Base-by-base conservation (phyloP, 2,113 vertebrate species). In the Telmatochromis sp. region DNA sequence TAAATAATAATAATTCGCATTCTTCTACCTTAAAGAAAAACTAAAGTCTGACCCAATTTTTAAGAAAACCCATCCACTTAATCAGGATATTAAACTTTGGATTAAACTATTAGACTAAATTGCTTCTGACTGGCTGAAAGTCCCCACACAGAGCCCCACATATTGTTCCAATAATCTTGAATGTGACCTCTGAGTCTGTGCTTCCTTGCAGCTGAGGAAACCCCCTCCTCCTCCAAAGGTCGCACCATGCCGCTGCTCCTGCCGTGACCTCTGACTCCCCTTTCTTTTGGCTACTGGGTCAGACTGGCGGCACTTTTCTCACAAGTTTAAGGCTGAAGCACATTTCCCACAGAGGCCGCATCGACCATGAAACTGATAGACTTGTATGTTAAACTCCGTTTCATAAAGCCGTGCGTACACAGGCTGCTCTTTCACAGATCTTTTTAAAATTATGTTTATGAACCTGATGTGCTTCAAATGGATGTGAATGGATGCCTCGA, bases 141-240 rank as follows among this genome's bases (percentile, higher is more conserved):
- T 42, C 70, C 37, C 26, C 26, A 49, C 57, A 9, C 31, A 78
- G 55, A 90, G 21, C 9, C 13, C 19, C 86, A 79, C 86, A 90
- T 88, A 82, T 88, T 90, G 86, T 84, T 93, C 79, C 49, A 68
- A 90, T 91, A 63, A 81, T 75, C 89, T 80, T 75, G 14, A 83
- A 75, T 19, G 14, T 91, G 91, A 91, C 81, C 89, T 90, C 31
- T 89, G 89, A 85, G 79, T 12, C 81, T 75, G 45, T 51, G 53
- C 70, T 86, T 83, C 40, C 53, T 45, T 86, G 86, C 84, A 89
- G 83, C 78, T 19, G 47, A 88, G 60, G 58, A 87, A 63, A 28
- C 45, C 13, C 53, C 82, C 70, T 11, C 19, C 42, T 17, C n/a
- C 42, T 17, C 33, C 35, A 12, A 78, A 92, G 83, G 78, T 85